Conservation (phyloP, 2,888 invertebrate species). For the Timema podura region DNA sequence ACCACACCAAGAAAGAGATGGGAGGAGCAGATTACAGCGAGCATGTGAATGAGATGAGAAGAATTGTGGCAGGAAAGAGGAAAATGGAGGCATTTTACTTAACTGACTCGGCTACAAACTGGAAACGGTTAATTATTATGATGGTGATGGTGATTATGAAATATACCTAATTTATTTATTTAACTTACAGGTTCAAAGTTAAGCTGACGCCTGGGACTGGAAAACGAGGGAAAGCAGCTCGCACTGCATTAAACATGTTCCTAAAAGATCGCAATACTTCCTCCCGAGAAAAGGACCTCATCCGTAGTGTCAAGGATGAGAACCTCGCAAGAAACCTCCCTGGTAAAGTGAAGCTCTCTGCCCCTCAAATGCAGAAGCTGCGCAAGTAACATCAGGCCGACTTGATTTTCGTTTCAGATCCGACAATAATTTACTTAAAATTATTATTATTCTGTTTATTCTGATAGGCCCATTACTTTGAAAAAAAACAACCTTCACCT, state of each 20-base stretch:
- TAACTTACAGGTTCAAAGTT: conserved; percentile 73
- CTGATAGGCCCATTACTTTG: too few relatives aligned
- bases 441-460: too few relatives aligned
- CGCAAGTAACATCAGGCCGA: conserved; percentile 14
- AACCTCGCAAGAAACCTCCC: conserved; percentile 91
- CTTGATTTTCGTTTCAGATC: conserved; percentile 24
- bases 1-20: too few relatives aligned
- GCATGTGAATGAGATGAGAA: too few relatives aligned
- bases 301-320: conserved; percentile 91
- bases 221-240: conserved; percentile 92
- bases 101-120: too few relatives aligned
- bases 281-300: conserved; percentile 78
- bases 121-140: too few relatives aligned
- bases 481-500: too few relatives aligned
- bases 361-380: conserved; percentile 62
- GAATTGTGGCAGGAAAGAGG: too few relatives aligned
- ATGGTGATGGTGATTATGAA: too few relatives aligned
- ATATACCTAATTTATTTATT: too few relatives aligned
- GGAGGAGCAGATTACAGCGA: too few relatives aligned
- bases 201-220: conserved; percentile 93
- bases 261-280: conserved; percentile 71
- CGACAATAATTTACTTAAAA: conserved; percentile 25
- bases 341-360: conserved; percentile 93
- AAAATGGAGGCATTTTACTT: too few relatives aligned
- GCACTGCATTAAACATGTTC: conserved; percentile 86